Evolutionary conservation across 1,140 invertebrate genomes (phyloP).

Genomic region (Drosophila subpulchrella): DNA sequence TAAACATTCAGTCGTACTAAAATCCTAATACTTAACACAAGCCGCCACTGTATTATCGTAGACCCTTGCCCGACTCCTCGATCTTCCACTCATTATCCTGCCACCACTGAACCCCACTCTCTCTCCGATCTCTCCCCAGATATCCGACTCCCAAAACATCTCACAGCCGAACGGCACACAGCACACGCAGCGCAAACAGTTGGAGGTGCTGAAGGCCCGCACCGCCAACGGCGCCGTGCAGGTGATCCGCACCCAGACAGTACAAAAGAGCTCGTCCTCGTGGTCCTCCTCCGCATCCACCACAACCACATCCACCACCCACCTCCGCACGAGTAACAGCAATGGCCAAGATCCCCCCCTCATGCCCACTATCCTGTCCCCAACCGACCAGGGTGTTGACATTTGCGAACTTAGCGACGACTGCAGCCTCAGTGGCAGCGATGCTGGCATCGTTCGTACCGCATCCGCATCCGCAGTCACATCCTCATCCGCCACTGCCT

Average conservation of each 20-base stretch:
- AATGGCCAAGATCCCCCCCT: slow-evolving; percentile 6
- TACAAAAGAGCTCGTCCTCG: slow-evolving; percentile 85
- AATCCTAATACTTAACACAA: slow-evolving; percentile 8
- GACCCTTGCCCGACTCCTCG: not conserved
- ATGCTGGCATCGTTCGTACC: slow-evolving; percentile 54
- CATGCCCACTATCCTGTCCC: slow-evolving; percentile 17
- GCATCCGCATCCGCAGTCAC: slow-evolving; percentile 20
- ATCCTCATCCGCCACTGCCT: slow-evolving; percentile 1
- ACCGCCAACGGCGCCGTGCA: slow-evolving; percentile 85
- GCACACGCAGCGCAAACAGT: slow-evolving; percentile 85
- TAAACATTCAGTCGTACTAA: slow-evolving; percentile 20
- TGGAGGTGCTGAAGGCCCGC: slow-evolving; percentile 85
- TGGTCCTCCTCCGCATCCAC: slow-evolving; percentile 83
- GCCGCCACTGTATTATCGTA: not conserved
- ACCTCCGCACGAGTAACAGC: slow-evolving; percentile 28
- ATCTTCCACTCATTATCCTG: slow-evolving; percentile 51
- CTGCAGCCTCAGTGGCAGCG: slow-evolving; percentile 54
- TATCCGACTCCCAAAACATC: slow-evolving; percentile 84
- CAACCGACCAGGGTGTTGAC: slow-evolving; percentile 61
- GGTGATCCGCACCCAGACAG: slow-evolving; percentile 86
- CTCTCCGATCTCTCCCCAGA: slow-evolving; percentile 62
- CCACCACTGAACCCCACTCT: slow-evolving; percentile 58
- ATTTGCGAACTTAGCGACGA: slow-evolving; percentile 72
- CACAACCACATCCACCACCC: slow-evolving; percentile 60
- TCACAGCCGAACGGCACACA: slow-evolving; percentile 84